Conservation (phyloP, 2,113 vertebrate genomes). For the Tetrax tetrax region DNA sequence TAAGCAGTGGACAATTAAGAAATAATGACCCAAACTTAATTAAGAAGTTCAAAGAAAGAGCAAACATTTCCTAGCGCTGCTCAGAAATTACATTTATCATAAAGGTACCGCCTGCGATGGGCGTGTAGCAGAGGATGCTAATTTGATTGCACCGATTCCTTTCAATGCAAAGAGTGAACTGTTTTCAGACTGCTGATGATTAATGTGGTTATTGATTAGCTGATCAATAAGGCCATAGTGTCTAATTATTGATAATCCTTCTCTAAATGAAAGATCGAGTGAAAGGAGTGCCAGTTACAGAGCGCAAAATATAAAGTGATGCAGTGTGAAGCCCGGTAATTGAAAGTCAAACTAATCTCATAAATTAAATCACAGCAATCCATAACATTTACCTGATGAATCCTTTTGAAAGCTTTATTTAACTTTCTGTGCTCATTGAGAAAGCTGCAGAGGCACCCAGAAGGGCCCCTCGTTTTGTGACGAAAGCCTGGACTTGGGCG, state of each 20-base stretch:
- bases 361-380: constrained; percentile 84
- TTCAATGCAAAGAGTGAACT: constrained; percentile 78
- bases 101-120: background rate
- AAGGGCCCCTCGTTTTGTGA: background rate
- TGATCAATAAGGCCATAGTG: constrained; percentile 82
- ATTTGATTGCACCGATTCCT: constrained; percentile 64
- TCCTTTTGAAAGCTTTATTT: constrained; percentile 77
- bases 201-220: constrained; percentile 81
- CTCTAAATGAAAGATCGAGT: constrained; percentile 83
- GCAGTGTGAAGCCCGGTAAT: constrained; percentile 80
- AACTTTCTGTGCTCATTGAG: constrained; percentile 64
- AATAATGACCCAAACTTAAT: background rate
- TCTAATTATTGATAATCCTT: constrained; percentile 87
- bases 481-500: background rate
- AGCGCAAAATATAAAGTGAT: constrained; percentile 80
- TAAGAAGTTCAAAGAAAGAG: background rate
- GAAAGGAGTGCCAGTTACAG: constrained; percentile 75
- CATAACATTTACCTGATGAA: constrained; percentile 82
- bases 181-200: constrained; percentile 78
- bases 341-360: constrained; percentile 85
- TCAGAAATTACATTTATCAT: background rate
- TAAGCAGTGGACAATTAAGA: background rate
- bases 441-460: background rate
- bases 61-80: background rate
- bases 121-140: constrained; percentile 56